Base-by-base conservation (phyloP, 2,888 invertebrate genomes). In the Eustalomyia histrio region DNA sequence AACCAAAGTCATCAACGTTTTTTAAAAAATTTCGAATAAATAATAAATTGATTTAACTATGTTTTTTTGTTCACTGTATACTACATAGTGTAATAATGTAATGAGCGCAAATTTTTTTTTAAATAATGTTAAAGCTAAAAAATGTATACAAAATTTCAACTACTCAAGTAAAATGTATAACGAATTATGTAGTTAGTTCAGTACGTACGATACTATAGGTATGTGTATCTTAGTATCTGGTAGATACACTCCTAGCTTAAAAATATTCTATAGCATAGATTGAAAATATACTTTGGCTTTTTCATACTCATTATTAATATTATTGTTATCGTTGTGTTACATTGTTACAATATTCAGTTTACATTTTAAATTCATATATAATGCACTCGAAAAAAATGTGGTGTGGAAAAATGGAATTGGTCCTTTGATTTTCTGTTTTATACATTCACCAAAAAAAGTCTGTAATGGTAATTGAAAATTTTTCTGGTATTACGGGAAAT, bases 71-170 rank as follows among this genome's bases (percentile, higher is more conserved):
- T n/a, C n/a, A 29, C 63, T 43, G 21, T 2, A 53, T 69, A 65
- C 53, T 67, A 71, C 67, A 55, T n/a, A 67, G 50, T 61, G 67
- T 67, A 78, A 78, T 63, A 79, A 79, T 79, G 61, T 72, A 79
- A 79, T 79, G 78, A 79, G 72, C 72, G 67, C 78, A 79, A 79
- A 63, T 55, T 72, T 71, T 78, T 78, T 35, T 61, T 68, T 57
- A 17, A 7, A 72, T 65, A 67, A 57, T 39, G 64, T 72, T 18
- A 33, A 68, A 18, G 29, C 24, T 6, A 29, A 29, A 29, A 29
- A 29, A 29, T 29, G 3, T 29, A 52, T 68, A 61, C 24, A 64
- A 58, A 39, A 47, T 39, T 39, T 47, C 43, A 47, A 47, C 43
- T 14, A 47, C 6, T 39, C 43, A 47, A n/a, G 3, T 47, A 47